Base-by-base conservation (phyloP, 2,797 vertebrate species). In the Myotis pilosus region DNA sequence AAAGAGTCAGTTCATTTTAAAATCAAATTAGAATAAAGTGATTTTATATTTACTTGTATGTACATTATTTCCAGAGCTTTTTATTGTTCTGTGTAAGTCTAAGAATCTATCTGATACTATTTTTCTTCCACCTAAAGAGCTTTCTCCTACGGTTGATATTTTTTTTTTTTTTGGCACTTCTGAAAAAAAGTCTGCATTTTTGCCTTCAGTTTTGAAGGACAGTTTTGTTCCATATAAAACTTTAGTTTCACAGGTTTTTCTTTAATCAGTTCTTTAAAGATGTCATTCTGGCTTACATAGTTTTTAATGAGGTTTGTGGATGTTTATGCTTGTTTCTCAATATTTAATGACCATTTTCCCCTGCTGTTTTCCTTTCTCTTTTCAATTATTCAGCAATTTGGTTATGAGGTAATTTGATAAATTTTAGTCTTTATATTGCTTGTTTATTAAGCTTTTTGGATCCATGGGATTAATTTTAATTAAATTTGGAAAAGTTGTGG, bases 61-160 rank as follows among this genome's bases (percentile, higher is more conserved):
- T 41, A 0, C 81, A 41, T 95, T n/a, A 81, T 90, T 93, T 86
- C 41, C 75, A 82, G 81, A 86, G 68, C 41, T 81, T 20, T 86
- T 86, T 9, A 17, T 47, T 71, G 12, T 71, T 79, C 83, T 76
- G 28, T 68, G 57, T 83, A 64, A 23, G 64, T 57, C 30, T 25
- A 79, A 71, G 66, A 55, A 60, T 66, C 15, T 49, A 33, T 55
- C 60, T 28, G 12, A 68, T 57, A 19, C 4, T 55, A 15, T 62
- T 83, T 68, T 94, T 89, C n/a, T 88, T 49, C 62, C 3, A 25
- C 68, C 41, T 60, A 38, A 68, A 83, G 12, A 92, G 68, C 7
- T 71, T 75, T 22, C 9, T 69, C 28, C 64, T 91, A 13, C 33
- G 38, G n/a, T 44, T 80, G 53, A 82, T 55, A 8, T 30, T 25